These are phyloP conservation scores for Caenorhabditis sp. DNA, from an alignment of 2,888 invertebrate species.

Conservation along the genomic window DNA sequence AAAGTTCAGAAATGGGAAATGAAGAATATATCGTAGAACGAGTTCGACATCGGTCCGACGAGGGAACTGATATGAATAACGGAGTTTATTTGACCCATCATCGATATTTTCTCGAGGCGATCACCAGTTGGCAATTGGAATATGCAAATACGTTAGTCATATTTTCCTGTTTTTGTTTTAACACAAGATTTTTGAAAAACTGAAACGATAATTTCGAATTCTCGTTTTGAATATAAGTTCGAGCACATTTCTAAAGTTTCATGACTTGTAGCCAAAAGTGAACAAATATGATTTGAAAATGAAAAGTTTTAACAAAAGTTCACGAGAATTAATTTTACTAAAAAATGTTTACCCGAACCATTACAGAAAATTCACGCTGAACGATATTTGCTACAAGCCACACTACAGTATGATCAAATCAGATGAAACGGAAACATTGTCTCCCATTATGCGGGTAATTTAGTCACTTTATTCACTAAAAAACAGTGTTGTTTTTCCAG, in stretches of 20 bases:
- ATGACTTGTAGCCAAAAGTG: too few species aligned
- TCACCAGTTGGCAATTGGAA: constrained; percentile 8
- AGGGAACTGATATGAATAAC: constrained; percentile 12
- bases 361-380: constrained; percentile 15
- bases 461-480: too few species aligned
- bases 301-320: too few species aligned
- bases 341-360: not conserved
- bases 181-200: too few species aligned
- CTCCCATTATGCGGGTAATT: not conserved
- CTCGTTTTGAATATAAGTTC: too few species aligned
- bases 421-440: not conserved
- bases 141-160: constrained; percentile 11
- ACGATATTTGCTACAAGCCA: constrained; percentile 35
- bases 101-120: constrained; percentile 13
- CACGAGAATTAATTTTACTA: too few species aligned
- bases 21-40: not conserved
- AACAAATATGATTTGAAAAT: too few species aligned
- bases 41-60: not conserved
- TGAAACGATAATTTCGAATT: too few species aligned
- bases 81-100: constrained; percentile 21
- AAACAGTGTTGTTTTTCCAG: too few species aligned
- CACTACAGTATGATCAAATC: constrained; percentile 14
- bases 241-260: too few species aligned
- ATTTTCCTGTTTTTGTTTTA: not conserved
- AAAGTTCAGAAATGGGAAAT: constrained; percentile 4